Evolutionary conservation across 2,797 vertebrate genomes (phyloP), one percentile per base, ranked within the genome.

Genomic region (Momotus momota): DNA sequence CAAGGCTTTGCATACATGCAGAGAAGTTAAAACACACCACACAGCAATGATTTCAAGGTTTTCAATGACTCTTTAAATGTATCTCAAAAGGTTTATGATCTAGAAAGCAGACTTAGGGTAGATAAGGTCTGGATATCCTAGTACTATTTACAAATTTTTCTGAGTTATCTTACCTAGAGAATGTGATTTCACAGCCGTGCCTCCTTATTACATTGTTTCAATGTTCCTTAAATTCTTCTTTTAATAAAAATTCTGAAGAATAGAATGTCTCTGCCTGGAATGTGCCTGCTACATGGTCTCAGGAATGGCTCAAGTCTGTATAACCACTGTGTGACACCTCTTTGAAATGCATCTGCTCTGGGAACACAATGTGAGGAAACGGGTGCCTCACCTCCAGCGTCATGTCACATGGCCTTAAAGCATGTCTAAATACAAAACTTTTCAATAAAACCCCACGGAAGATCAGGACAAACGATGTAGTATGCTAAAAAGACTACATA

Each of bases 281-380:
- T 7, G 10, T 81, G 31, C 25, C 51, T 87, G 43, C 29, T 74
- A 60, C 0, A 0, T 64, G 21, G 17, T 57, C n/a, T 27, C 0
- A 0, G 73, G n/a, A 66, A 49, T 51, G 15, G 62, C 12, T 73
- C 48, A 48, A 51, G 6, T 27, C 33, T 75, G 4, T 74, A 13
- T 43, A 67, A 45, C 27, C 26, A 64, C 16, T 3, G 0, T 1
- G 0, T 20, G 38, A 75, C 27, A 33, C 14, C 19, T 61, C 22
- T 43, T 18, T 27, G 27, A 87, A 87, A 75, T 41, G 23, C 14
- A 65, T 5, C 31, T 12, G 0, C 81, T 75, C 25, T 33, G 75
- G 27, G 62, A 87, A 80, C 0, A 0, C 7, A 55, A 65, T 10
- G 10, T 7, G 18, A 82, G 64, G 51, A 88, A 94, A 72, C 46